Evolutionary conservation across 2,113 vertebrate species (phyloP).

Genomic region (Pithys albifrons): DNA sequence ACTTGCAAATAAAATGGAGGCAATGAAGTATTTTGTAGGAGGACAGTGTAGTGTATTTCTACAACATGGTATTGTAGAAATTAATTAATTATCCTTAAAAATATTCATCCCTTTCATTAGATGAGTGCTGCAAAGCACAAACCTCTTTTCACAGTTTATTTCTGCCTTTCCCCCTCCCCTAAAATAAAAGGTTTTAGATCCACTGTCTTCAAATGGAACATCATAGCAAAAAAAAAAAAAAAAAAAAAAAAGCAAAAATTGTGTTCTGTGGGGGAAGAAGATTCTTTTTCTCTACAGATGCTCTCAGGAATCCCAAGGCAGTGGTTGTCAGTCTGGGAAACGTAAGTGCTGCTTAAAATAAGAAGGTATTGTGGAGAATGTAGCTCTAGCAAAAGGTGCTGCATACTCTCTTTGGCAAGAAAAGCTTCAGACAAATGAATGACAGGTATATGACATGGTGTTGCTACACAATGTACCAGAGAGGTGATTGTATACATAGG

Average conservation of each 20-base stretch:
- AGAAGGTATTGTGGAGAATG: background rate
- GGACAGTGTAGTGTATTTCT: background rate
- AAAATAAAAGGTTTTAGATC: background rate
- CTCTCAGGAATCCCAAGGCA: background rate
- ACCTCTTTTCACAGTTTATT: background rate
- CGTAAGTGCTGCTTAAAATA: background rate
- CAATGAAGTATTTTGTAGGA: background rate
- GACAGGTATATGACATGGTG: background rate
- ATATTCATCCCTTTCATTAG: background rate
- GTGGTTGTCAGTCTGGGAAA: background rate
- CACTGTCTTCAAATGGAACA: background rate
- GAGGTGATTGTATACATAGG: background rate
- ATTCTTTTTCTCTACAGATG: background rate
- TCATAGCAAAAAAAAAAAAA: background rate
- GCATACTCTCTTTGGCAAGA: background rate
- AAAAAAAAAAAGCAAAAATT: background rate
- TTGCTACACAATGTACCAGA: background rate
- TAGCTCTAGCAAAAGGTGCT: background rate
- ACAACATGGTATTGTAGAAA: background rate
- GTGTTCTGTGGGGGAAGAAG: background rate
- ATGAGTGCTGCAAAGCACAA: background rate
- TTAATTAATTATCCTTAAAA: background rate
- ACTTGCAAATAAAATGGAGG: background rate
- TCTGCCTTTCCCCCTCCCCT: fast-evolving
- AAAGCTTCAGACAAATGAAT: background rate